Base-by-base conservation (phyloP, 2,888 invertebrate species). In the Luperina testacea region DNA sequence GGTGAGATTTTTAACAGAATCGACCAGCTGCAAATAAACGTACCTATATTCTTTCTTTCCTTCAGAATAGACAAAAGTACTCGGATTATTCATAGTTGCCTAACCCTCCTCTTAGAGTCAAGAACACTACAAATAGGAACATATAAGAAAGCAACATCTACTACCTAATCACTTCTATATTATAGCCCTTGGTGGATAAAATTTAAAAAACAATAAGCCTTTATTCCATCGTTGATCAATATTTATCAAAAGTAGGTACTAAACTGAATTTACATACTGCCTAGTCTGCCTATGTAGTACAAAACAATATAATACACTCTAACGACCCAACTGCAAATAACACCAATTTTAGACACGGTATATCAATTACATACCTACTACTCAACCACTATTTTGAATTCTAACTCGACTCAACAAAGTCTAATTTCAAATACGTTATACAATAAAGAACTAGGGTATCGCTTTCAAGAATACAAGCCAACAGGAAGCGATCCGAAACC, bases 401-500 rank as follows among this genome's bases (percentile, higher is more conserved):
- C 80, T 94, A 91, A 80, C 1, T 0, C 32, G 15, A 59, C 2
- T 0, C 0, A 0, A 77, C 86, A 94, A 84, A 90, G 87, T 72
- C 74, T 72, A 90, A 85, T 90, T 90, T 94, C 77, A 87, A 77
- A 78, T 84, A 84, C 72, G 68, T 53, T 38, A 45, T 57, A 53
- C 81, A 87, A 90, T 84, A 92, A 94, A 94, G 93, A 95, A 94
- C 93, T 94, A 95, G 95, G 94, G 95, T 96, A 96, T 96, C 96
- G 91, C 88, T 96, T 96, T 94, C 96, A 95, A 93, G 92, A 92
- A 89, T 89, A 74, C 45, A 38, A 70, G 67, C 78, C 68, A 69
- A n/a, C 13, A n/a, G 51, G 42, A 59, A 65, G 20, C 78, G 64
- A 92, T 84, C 90, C 87, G 89, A 65, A 86, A 86, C 92, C 87